Conservation (phyloP, 2,113 vertebrate species). For the Felis chaus region DNA sequence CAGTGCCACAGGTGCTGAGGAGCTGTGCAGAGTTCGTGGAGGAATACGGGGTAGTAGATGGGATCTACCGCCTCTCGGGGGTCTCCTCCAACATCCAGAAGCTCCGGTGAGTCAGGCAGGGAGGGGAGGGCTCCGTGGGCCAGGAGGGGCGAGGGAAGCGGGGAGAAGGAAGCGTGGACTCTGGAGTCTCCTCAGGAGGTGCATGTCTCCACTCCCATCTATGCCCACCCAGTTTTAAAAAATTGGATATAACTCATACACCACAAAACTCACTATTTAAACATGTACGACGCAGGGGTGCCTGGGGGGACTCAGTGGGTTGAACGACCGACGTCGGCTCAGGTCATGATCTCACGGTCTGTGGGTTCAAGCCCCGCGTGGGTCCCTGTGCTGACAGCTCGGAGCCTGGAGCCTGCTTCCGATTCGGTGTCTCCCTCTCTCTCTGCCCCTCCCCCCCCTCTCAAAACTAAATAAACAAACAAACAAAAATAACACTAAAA, state of each 20-base stretch:
- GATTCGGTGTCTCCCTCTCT: no score
- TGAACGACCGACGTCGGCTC: no score
- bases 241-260: not conserved
- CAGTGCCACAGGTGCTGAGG: constrained; percentile 93
- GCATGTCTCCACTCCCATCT: not conserved
- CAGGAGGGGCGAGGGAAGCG: not conserved
- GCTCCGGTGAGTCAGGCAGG: constrained; percentile 85
- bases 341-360: no score
- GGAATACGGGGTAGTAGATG: constrained; percentile 92
- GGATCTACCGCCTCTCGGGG: constrained; percentile 95
- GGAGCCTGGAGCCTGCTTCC: no score
- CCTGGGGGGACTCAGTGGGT: no score
- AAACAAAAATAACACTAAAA: no score
- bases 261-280: not conserved
- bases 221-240: not conserved
- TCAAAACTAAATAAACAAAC: no score
- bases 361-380: no score
- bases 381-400: no score
- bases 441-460: no score
- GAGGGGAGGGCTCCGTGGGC: not conserved
- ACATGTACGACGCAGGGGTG: not conserved
- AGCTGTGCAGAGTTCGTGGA: constrained; percentile 95
- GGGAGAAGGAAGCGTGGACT: not conserved
- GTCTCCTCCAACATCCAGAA: constrained; percentile 96
- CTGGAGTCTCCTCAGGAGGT: not conserved